Evolutionary conservation across 2,888 invertebrate species (phyloP).

Genomic region (Watsonalla cultraria): DNA sequence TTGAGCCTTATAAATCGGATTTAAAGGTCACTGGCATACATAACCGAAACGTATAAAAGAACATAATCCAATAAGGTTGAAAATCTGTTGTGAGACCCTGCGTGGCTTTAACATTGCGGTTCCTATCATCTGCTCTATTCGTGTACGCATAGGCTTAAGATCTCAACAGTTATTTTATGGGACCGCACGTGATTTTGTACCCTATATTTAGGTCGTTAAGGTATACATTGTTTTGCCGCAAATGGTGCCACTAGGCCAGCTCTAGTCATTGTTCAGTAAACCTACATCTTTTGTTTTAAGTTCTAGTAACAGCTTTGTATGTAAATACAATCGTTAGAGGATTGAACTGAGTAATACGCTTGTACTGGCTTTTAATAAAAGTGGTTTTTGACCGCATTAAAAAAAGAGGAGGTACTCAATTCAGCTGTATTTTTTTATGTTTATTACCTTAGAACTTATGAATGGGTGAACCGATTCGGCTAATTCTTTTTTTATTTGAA

Average conservation of each 20-base stretch:
- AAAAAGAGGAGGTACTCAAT: no score
- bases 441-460: no score
- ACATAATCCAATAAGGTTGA: not conserved
- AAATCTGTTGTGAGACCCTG: not conserved
- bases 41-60: not conserved
- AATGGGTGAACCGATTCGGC: no score
- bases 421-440: no score
- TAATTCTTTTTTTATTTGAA: no score
- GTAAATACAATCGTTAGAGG: not conserved
- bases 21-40: not conserved
- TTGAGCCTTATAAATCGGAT: not conserved
- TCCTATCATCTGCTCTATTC: not conserved
- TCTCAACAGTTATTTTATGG: not conserved
- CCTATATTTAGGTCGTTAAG: not conserved
- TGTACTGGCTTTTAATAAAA: no score
- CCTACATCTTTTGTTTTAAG: not conserved
- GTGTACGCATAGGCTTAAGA: not conserved
- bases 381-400: no score
- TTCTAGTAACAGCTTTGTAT: not conserved
- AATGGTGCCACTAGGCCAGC: not conserved
- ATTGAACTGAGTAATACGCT: no score
- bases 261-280: not conserved
- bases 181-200: not conserved
- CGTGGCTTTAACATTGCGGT: not conserved
- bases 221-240: not conserved